Base-by-base conservation (phyloP, 2,113 vertebrate genomes). In the Pycnonotus jocosus region DNA sequence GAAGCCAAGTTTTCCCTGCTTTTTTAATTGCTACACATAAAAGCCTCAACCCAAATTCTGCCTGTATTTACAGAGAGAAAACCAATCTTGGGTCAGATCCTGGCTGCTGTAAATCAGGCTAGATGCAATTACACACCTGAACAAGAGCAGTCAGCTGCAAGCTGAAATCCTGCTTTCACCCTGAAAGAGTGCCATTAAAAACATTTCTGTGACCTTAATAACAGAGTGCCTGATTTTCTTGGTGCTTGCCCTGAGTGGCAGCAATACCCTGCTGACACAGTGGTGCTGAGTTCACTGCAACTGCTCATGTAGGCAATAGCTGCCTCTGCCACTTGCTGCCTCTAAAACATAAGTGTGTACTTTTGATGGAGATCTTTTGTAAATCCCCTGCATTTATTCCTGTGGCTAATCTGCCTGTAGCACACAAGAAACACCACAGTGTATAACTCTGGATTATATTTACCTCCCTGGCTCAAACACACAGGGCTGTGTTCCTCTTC, bases 1-100 rank as follows among this genome's bases (percentile, higher is more conserved):
- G 17, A 84, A 91, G 86, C 91, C 92, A 95, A 93, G 60, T 78
- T 86, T 86, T 92, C 70, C 24, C 50, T 51, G 54, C 6, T 4
- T 47, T 86, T 78, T 81, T 68, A 81, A 81, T 73, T 78, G 54
- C 77, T 65, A 24, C 18, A 12, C 9, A 8, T 40, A 30, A 88
- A n/a, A 92, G 61, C 47, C 76, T 70, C 82, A 92, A 30, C 47
- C 31, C 38, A 2, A 33, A 44, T 69, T 90, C 79, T 90, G 74
- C 28, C 60, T 78, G 30, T 72, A 74, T 88, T 94, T 88, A 73
- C 23, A 94, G 50, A 44, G 31, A 90, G 54, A 56, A 62, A 83
- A 88, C 61, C 70, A 62, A 38, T 31, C 69, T 53, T 48, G 40
- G 79, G 68, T 48, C 38, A 86, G 89, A 81, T 33, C 58, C 62